Base-by-base conservation (phyloP, 2,797 vertebrate species). In the Mormyrus hasselquistii region DNA sequence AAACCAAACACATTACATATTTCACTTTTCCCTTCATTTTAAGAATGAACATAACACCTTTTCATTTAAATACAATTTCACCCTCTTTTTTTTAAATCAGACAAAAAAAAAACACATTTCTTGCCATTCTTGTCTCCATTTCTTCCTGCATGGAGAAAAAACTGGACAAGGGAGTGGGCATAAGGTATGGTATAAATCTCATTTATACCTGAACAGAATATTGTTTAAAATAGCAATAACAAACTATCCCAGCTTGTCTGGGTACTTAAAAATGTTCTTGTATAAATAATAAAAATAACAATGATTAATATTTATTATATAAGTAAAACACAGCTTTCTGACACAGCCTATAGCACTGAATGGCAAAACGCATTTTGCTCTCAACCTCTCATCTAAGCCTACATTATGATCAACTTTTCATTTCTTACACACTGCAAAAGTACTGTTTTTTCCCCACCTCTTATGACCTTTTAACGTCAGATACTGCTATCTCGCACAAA, bases 251-350 rank as follows among this genome's bases (percentile, higher is more conserved):
- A 93, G 94, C 91, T 94, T 93, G 94, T 94, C 94, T 94, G 93
- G 95, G 94, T 94, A 94, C 95, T 95, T 96, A 96, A 96, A 96
- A 96, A 96, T 93, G 95, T 96, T 94, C 95, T 95, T 93, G 95
- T 96, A 89, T 89, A 89, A 89, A 89, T 89, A 89, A 89, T 89
- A 89, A 89, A 89, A 89, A 89, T 89, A 89, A 89, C 84, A 89
- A 89, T 89, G 84, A 89, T 89, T 87, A 65, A 86, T 89, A 86
- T 86, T 85, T 85, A 83, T 88, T 69, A 85, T 89, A 69, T 89
- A 88, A 49, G 88, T 86, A 86, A 79, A 89, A 52, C 84, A 87
- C 88, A 87, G 88, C 88, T 86, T 87, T 76, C 88, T 41, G 88
- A 89, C 88, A 87, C 88, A 41, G 59, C 59, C 62, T 89, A 84